phyloP scores from a whole-genome alignment of 2,113 vertebrate genomes.

The Camarhynchus parvulus region DNA sequence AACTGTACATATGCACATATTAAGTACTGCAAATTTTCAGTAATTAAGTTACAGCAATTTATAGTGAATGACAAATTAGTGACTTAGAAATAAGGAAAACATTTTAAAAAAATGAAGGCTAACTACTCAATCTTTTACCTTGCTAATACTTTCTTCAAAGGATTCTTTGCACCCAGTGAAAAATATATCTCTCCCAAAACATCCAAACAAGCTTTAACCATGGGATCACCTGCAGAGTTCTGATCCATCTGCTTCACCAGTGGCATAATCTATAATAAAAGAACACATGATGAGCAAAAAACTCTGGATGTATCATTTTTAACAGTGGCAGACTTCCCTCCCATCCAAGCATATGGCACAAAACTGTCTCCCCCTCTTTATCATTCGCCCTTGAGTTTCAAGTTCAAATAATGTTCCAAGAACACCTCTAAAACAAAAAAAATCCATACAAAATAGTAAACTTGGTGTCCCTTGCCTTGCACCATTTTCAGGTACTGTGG shows the following conservation, averaged over 20 bases:
- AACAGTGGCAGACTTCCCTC: not conserved
- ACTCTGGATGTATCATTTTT: not conserved
- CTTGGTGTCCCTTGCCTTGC: not conserved
- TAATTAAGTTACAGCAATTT: not conserved
- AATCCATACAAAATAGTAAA: not conserved
- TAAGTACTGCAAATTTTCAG: not conserved
- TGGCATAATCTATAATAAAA: constrained; percentile 75
- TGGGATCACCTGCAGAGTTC: constrained; percentile 47
- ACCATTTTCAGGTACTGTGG: not conserved
- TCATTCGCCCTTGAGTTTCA: not conserved
- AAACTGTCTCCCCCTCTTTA: not conserved
- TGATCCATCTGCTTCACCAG: constrained; percentile 78
- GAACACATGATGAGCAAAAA: not conserved
- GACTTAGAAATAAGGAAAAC: not conserved
- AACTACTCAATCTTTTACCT: constrained; percentile 67
- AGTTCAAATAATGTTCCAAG: not conserved
- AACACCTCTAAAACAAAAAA: not conserved
- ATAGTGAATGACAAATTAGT: not conserved
- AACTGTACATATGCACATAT: not conserved
- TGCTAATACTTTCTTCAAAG: constrained; percentile 84
- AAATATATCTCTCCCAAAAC: constrained; percentile 82
- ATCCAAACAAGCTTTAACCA: constrained; percentile 81
- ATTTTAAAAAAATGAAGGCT: not conserved
- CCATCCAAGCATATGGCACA: not conserved
- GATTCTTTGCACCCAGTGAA: constrained; percentile 85